phyloP scores from a whole-genome alignment of 1,140 invertebrate genomes.

The Gonatopus flavifemur region DNA sequence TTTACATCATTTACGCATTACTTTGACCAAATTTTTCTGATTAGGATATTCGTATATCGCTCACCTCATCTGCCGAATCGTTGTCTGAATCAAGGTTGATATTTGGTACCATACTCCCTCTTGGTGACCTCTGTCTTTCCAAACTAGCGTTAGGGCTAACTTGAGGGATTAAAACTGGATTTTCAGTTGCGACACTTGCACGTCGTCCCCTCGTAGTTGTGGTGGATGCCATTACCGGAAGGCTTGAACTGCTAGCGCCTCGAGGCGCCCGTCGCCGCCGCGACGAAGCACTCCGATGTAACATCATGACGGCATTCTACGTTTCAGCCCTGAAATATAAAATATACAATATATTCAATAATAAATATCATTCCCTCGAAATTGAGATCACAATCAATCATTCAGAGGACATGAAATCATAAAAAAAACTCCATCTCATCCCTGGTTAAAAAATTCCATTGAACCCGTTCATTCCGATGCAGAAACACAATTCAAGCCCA shows the following conservation, averaged over 20 bases:
- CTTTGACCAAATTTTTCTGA: too few relatives aligned
- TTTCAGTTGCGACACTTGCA: conserved; percentile 50
- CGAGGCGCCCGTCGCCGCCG: conserved; percentile 66
- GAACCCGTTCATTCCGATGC: too few relatives aligned
- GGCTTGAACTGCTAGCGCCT: conserved; percentile 64
- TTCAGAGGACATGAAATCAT: too few relatives aligned
- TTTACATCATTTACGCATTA: too few relatives aligned
- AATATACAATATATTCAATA: too few relatives aligned
- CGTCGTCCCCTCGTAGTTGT: conserved; percentile 37
- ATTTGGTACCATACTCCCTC: conserved; percentile 58
- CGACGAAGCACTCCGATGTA: conserved; percentile 69
- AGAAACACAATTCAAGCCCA: too few relatives aligned
- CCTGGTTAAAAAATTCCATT: too few relatives aligned
- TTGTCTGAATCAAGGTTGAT: conserved; percentile 47
- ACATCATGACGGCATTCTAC: conserved; percentile 56
- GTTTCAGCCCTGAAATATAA: conserved; percentile 28
- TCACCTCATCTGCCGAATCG: conserved; percentile 38
- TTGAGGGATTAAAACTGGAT: conserved; percentile 36
- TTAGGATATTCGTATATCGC: not conserved
- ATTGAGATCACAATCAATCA: too few relatives aligned
- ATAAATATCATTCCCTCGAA: too few relatives aligned
- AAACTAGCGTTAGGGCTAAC: conserved; percentile 28
- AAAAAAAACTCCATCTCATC: too few relatives aligned
- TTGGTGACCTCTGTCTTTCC: conserved; percentile 50
- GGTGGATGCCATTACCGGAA: conserved; percentile 47